Evolutionary conservation across 1,140 invertebrate species (phyloP), one percentile per base, ranked within the genome.

Genomic region (Batillaria attramentaria): DNA sequence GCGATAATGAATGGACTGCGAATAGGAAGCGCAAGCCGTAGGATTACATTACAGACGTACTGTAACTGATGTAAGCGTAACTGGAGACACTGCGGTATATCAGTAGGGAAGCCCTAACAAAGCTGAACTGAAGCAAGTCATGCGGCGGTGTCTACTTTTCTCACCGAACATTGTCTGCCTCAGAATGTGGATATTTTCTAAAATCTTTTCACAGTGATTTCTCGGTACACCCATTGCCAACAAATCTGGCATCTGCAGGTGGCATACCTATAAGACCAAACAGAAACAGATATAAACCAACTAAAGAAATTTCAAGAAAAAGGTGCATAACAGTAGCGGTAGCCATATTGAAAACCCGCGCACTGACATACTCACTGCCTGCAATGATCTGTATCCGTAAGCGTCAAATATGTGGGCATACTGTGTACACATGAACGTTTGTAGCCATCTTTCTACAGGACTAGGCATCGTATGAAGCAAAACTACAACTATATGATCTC

Each of bases 371-470:
- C 88, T 89, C 83, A 90, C 89, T 57, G 87, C 86, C 72, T 88
- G 86, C 28, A 90, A 83, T 31, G 89, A 89, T 86, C 87, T 89
- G 76, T 86, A 89, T 70, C 89, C 89, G 77, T 84, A 88, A 46
- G 83, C 84, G 74, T 89, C 87, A 79, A 90, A 89, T 46, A 81
- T 82, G 72, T 86, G 82, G 18, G 89, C 87, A 83, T 89, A 90
- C 74, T 90, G 88, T 80, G 86, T 86, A 82, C 88, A 90, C 87
- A 90, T 87, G 81, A 90, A 89, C 37, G 89, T 87, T 77, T 87
- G 87, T 46, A 90, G 85, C 89, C 89, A 90, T 85, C 87, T 79
- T 83, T 87, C 89, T 20, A 90, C 87, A 50, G 86, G 85, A 66
- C 85, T 84, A 65, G 88, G 84, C 89, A 90, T 90, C 78, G 82